Conservation (phyloP, 2,797 vertebrate genomes). For the Eutrigla gurnardus region DNA sequence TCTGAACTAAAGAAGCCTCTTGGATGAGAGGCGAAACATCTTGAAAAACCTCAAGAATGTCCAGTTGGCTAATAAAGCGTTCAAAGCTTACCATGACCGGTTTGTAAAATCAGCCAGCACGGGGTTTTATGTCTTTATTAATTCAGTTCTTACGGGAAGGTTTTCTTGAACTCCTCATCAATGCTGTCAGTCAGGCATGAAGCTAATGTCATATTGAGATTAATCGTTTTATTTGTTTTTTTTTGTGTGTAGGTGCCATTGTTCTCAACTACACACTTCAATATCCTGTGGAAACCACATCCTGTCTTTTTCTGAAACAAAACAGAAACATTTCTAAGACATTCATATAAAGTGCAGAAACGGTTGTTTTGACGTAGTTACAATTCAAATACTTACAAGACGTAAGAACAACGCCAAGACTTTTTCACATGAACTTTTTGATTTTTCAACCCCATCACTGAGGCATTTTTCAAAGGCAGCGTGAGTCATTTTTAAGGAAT, state of each 20-base stretch:
- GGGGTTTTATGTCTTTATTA: not conserved
- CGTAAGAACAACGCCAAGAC: not conserved
- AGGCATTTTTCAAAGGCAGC: slow-evolving; percentile 34
- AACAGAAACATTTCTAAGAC: not conserved
- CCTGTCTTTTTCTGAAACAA: not conserved
- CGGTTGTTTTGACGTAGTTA: not conserved
- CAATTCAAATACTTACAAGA: slow-evolving; percentile 19
- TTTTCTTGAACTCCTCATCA: slow-evolving; percentile 60
- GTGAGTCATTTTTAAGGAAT: not conserved
- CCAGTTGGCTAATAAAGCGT: too few relatives aligned
- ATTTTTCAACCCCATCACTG: slow-evolving; percentile 29
- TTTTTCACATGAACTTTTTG: slow-evolving; percentile 12
- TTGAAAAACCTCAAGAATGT: too few relatives aligned
- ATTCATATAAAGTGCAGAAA: not conserved
- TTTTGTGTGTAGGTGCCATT: not conserved
- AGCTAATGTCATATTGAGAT: slow-evolving; percentile 52
- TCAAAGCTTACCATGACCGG: too few relatives aligned
- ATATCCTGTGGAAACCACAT: rapidly evolving
- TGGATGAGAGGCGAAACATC: too few relatives aligned
- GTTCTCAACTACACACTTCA: slow-evolving; percentile 33
- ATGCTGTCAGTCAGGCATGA: slow-evolving; percentile 45
- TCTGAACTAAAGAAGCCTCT: too few relatives aligned
- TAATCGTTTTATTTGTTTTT: not conserved
- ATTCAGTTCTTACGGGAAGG: slow-evolving; percentile 59
- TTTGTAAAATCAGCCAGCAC: not conserved